phyloP scores from a whole-genome alignment of 1,140 invertebrate species.

The Rhopalosiphum padi region DNA sequence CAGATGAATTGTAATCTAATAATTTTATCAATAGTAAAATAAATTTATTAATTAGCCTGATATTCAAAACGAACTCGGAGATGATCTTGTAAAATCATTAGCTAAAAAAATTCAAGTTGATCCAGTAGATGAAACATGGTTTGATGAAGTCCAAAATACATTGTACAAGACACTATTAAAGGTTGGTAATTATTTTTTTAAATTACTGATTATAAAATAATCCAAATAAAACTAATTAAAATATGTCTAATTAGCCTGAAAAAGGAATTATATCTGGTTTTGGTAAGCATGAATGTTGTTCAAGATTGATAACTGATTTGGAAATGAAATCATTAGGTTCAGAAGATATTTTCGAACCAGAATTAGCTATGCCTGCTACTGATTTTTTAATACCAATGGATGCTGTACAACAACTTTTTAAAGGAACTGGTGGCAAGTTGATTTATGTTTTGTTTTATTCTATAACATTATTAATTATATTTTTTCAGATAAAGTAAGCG shows the following conservation, averaged over 20 bases:
- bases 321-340: slow-evolving; percentile 53
- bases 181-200: background rate
- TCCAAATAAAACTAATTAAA: background rate
- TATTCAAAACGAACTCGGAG: slow-evolving; percentile 45
- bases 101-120: slow-evolving; percentile 71
- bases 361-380: slow-evolving; percentile 20
- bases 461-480: background rate
- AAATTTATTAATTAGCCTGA: slow-evolving; percentile 31
- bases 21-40: background rate
- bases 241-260: slow-evolving; percentile 37
- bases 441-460: background rate
- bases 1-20: background rate
- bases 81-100: slow-evolving; percentile 32
- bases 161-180: slow-evolving; percentile 72
- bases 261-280: slow-evolving; percentile 56
- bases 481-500: slow-evolving; percentile 49
- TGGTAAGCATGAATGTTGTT: slow-evolving; percentile 55
- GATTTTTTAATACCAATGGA: slow-evolving; percentile 40
- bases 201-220: background rate
- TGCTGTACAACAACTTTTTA: slow-evolving; percentile 55
- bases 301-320: slow-evolving; percentile 44
- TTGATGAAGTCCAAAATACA: slow-evolving; percentile 82
- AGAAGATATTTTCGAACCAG: slow-evolving; percentile 7
- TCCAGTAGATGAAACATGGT: slow-evolving; percentile 75
- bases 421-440: slow-evolving; percentile 45